phyloP scores from a whole-genome alignment of 2,888 invertebrate species.

The Patella caerulea region DNA sequence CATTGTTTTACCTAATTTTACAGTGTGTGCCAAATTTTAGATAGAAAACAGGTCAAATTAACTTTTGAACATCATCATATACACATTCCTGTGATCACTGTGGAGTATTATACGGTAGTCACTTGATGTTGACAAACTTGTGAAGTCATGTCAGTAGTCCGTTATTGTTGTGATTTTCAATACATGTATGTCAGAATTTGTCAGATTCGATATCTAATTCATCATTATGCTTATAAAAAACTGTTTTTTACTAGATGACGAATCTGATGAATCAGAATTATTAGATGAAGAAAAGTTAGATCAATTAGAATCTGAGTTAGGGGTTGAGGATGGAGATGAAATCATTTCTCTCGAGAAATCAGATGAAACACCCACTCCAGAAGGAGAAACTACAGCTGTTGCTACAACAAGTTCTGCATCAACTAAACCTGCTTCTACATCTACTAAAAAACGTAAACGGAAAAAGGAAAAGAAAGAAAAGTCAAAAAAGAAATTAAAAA shows the following conservation, averaged over 20 bases:
- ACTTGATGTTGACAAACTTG: no score
- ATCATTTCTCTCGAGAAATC: slow-evolving; percentile 43
- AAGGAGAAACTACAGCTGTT: slow-evolving; percentile 19
- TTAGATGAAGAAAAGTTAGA: slow-evolving; percentile 25
- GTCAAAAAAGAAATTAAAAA: slow-evolving; percentile 48
- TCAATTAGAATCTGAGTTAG: slow-evolving; percentile 27
- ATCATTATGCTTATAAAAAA: no score
- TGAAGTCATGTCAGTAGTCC: no score
- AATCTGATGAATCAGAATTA: slow-evolving; percentile 19
- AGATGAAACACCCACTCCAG: slow-evolving; percentile 31
- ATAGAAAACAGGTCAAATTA: no score
- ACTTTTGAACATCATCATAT: no score
- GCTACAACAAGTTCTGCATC: not conserved
- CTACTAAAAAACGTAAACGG: not conserved
- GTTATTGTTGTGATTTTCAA: no score
- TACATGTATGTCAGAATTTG: no score
- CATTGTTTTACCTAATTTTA: no score
- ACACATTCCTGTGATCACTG: no score
- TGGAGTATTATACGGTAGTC: no score
- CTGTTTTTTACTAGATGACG: not conserved
- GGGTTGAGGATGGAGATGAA: slow-evolving; percentile 31
- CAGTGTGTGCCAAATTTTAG: no score
- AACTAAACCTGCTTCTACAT: not conserved
- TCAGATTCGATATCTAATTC: no score
- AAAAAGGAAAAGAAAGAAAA: slow-evolving; percentile 38